A percentile compares a stretch with the other conserved stretches of the same genome.
Evolutionary conservation across 2,888 invertebrate species (phyloP).

Genomic region (Salpingus planirostris): DNA sequence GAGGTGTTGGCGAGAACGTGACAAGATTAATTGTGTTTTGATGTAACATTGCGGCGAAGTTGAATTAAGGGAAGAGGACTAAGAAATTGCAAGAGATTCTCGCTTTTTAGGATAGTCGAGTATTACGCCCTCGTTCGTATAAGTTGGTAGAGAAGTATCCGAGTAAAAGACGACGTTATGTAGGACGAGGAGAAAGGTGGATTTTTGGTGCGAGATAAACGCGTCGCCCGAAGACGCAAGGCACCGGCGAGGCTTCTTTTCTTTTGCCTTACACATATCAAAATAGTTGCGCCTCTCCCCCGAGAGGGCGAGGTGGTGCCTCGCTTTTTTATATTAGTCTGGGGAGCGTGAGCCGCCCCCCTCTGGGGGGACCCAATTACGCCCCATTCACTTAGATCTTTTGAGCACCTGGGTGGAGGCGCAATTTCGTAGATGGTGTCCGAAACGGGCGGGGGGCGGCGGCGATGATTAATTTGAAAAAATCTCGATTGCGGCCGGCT

Average conservation of each 20-base stretch:
- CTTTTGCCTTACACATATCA: slow-evolving; percentile 7
- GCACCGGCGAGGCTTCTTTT: slow-evolving; percentile 6
- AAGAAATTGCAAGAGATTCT: too few species aligned
- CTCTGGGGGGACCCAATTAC: slow-evolving; percentile 10
- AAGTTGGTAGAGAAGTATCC: too few species aligned
- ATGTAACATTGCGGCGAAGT: too few species aligned
- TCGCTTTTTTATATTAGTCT: slow-evolving; percentile 8
- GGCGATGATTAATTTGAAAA: slow-evolving; percentile 9
- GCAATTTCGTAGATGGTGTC: neutral
- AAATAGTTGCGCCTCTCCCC: slow-evolving; percentile 9
- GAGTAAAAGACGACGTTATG: too few species aligned
- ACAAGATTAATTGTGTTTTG: too few species aligned
- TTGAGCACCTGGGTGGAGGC: slow-evolving; percentile 5
- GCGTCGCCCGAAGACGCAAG: slow-evolving; percentile 5
- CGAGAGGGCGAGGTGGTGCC: too few species aligned
- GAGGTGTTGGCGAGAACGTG: too few species aligned
- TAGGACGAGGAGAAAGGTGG: neutral
- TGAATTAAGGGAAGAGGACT: too few species aligned
- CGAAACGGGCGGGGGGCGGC: neutral
- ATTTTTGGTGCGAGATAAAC: slow-evolving; percentile 3
- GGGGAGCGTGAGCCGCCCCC: slow-evolving; percentile 6
- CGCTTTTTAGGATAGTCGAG: too few species aligned
- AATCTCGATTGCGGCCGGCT: slow-evolving; percentile 8
- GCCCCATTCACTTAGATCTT: slow-evolving; percentile 11
- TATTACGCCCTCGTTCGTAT: too few species aligned